Conservation (phyloP, 2,113 vertebrate species). For the Nestor notabilis region DNA sequence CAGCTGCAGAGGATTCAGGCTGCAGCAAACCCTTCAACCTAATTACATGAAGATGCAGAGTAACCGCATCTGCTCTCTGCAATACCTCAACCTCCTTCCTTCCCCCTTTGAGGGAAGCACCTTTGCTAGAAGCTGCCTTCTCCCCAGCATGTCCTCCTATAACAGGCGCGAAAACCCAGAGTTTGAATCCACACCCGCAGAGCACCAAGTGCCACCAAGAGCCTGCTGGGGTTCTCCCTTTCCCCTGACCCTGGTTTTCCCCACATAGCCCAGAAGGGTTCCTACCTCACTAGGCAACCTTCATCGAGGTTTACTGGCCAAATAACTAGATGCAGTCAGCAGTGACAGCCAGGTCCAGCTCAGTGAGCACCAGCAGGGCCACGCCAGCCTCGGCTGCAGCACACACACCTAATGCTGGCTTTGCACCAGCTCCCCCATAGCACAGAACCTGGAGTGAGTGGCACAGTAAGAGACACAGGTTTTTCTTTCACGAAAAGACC, state of each 20-base stretch:
- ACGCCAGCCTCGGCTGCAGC: too few relatives aligned
- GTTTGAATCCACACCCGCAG: neutral
- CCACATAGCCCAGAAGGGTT: rapidly evolving
- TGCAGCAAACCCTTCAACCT: neutral
- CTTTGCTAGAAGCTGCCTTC: neutral
- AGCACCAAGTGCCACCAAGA: neutral
- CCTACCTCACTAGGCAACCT: neutral
- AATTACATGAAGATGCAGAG: too few relatives aligned
- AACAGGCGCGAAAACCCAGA: rapidly evolving
- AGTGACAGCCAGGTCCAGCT: rapidly evolving
- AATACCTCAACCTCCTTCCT: too few relatives aligned
- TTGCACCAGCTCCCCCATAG: neutral
- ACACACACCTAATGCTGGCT: rapidly evolving
- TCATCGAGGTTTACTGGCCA: rapidly evolving
- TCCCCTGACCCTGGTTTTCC: rapidly evolving
- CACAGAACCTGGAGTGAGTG: neutral
- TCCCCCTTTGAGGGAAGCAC: neutral
- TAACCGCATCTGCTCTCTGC: rapidly evolving
- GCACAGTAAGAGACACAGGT: neutral
- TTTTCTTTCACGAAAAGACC: rapidly evolving
- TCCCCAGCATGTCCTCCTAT: rapidly evolving
- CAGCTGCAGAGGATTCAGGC: neutral
- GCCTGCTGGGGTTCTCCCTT: too few relatives aligned
- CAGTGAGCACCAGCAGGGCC: rapidly evolving
- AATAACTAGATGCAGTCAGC: rapidly evolving